Evolutionary conservation across 2,888 invertebrate species (phyloP), one percentile per base, ranked within the genome.

Genomic region (Brenthis ino): DNA sequence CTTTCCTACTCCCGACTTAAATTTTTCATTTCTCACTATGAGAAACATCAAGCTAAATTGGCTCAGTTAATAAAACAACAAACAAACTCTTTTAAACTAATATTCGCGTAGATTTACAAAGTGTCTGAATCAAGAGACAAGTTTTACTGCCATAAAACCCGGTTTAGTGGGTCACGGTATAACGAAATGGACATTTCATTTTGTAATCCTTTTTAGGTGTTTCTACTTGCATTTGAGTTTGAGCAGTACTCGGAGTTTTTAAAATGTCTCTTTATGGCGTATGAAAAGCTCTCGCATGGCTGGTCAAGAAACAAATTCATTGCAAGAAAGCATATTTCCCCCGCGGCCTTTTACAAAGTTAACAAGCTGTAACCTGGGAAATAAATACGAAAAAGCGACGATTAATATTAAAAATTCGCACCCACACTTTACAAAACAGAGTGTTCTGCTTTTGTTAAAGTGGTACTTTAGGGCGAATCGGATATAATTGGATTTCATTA

Each of bases 361-460:
- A 90, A 89, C 90, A 89, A 91, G 84, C 82, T 89, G 89, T 87
- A 86, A 87, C 90, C 84, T 84, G 89, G 88, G 89, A 89, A 89
- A 91, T 90, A 88, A 87, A 87, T 87, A 84, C 83, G 81, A 81
- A 81, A 84, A 85, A 83, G 80, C 80, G 80, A 81, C 85, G 83
- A 89, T 90, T 88, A 89, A 89, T 89, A 87, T 73, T 70, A 65
- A 72, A 70, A 70, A 58, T 61, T 64, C 65, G 63, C 65, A 50
- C 50, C 63, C 56, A 64, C 28, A 56, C 33, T 64, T 64, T 64
- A 14, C n/a, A n/a, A 47, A 13, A 55, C 43, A 55, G 28, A 55
- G 37, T 55, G 55, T 58, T 16, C 51, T 6, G 16, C 14, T 48
- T 63, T 61, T 33, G 61, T 61, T 33, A 66, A 6, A 54, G 57